Base-by-base conservation (phyloP, 2,797 vertebrate genomes). In the Periparus ater region DNA sequence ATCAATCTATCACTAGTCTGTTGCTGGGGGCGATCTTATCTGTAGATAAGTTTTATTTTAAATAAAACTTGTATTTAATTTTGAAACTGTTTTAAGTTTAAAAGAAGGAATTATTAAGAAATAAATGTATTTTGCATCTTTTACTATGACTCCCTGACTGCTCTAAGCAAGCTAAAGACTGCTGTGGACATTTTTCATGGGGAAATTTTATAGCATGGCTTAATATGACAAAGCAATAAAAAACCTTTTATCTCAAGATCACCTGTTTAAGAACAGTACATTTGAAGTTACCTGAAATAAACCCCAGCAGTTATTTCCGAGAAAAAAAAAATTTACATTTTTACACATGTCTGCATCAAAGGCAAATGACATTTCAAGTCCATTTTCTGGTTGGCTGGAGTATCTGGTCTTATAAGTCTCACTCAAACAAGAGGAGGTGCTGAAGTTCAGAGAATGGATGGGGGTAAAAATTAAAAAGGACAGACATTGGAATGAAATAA, bases 1-100 rank as follows among this genome's bases (percentile, higher is more conserved):
- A 61, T 96, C 91, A 91, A 74, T 88, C 91, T 89, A 74, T 88
- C 82, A 87, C 22, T 79, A n/a, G 42, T 74, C 66, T 67, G 17
- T 80, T 92, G 70, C 75, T 88, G 55, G 36, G 27, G 23, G 51
- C 0, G 1, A 71, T 71, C 79, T 50, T 67, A 63, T 89, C 81
- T 91, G 93, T 76, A 60, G 42, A 17, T 42, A 42, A 42, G 42
- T 42, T 42, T 42, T 42, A 42, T 42, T 42, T 42, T 40, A 40
- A 40, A 40, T 40, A 40, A 40, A 40, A 40, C 38, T 40, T 40
- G 12, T 40, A 40, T 40, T 40, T 40, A 40, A 63, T 65, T 70
- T 87, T 89, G 73, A 60, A n/a, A 34, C 44, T 18, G 7, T 55
- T 94, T 85, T 60, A 63, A 86, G 17, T 32, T 29, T 60, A 55